Evolutionary conservation across 2,113 vertebrate species (phyloP).

Genomic region (Amphiprion ocellaris): DNA sequence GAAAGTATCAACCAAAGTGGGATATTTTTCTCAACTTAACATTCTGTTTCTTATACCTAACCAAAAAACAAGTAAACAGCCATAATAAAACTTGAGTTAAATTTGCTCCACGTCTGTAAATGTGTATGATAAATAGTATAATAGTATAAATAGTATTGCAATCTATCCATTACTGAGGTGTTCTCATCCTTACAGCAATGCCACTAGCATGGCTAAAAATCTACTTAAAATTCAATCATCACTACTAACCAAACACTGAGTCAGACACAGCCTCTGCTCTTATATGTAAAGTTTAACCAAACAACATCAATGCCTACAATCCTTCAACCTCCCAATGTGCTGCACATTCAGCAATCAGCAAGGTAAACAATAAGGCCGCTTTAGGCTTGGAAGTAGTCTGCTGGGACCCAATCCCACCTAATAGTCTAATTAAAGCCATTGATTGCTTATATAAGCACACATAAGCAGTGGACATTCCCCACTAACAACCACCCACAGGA

Average conservation of each 20-base stretch:
- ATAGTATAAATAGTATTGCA: neutral
- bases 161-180: neutral
- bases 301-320: slow-evolving; percentile 27
- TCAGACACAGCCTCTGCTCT: neutral
- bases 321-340: slow-evolving; percentile 31
- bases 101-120: no score
- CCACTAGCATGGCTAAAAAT: neutral
- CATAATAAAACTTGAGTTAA: no score
- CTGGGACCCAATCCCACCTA: slow-evolving; percentile 67
- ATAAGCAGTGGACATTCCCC: slow-evolving; percentile 65
- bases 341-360: slow-evolving; percentile 50
- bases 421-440: slow-evolving; percentile 80
- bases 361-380: slow-evolving; percentile 64
- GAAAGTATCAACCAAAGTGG: no score
- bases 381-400: slow-evolving; percentile 43
- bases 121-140: no score
- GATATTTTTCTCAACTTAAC: no score
- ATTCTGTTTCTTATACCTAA: no score
- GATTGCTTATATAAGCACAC: slow-evolving; percentile 77
- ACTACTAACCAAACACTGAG: slow-evolving; percentile 2
- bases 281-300: slow-evolving; percentile 7
- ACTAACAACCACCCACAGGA: slow-evolving; percentile 66
- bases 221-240: neutral
- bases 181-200: neutral
- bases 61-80: no score